Evolutionary conservation across 2,797 vertebrate genomes (phyloP).

Genomic region (Chaunax sp.): DNA sequence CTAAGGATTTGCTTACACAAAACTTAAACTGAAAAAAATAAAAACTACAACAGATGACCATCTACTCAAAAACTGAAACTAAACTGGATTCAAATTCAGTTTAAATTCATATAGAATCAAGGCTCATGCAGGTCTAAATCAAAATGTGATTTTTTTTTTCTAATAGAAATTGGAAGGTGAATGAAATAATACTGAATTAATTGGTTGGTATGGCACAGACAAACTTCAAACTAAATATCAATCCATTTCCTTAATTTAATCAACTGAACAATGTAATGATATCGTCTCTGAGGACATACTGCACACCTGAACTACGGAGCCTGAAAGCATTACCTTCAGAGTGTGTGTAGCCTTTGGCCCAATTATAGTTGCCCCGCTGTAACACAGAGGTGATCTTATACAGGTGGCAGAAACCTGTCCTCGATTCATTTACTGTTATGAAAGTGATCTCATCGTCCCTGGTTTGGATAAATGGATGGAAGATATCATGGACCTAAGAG

Average conservation of each 20-base stretch:
- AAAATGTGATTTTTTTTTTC: no score
- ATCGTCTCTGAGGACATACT: neutral
- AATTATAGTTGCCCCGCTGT: slow-evolving; percentile 78
- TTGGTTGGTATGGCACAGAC: no score
- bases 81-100: no score
- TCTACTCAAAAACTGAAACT: no score
- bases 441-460: slow-evolving; percentile 88
- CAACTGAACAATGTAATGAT: neutral
- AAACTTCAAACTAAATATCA: no score
- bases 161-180: no score
- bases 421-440: slow-evolving; percentile 89
- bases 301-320: neutral
- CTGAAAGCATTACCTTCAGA: slow-evolving; percentile 61
- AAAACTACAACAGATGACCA: no score
- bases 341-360: slow-evolving; percentile 81
- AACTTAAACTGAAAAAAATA: no score
- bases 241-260: neutral
- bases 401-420: slow-evolving; percentile 91
- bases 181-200: no score
- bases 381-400: slow-evolving; percentile 87
- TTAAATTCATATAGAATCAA: no score
- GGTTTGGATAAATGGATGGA: slow-evolving; percentile 88
- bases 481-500: slow-evolving; percentile 91
- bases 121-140: no score
- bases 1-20: no score